A percentile compares a stretch with the other conserved stretches of the same genome.
Evolutionary conservation across 2,797 vertebrate genomes (phyloP).

Genomic region (Enteromius argenteus): DNA sequence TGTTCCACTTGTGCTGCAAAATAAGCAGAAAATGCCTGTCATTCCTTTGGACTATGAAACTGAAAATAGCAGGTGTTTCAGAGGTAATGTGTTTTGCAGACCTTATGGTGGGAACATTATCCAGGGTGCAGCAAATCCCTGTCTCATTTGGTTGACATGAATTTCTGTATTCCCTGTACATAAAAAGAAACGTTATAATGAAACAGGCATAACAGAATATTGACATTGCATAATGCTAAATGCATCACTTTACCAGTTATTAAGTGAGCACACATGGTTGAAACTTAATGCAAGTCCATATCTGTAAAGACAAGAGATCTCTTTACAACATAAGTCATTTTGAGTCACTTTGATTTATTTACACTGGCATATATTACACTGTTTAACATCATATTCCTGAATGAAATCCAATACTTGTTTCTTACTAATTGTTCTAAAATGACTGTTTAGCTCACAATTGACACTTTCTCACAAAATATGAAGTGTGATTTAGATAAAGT

Average conservation of each 20-base stretch:
- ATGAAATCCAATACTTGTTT: neutral
- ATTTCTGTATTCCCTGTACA: constrained; percentile 67
- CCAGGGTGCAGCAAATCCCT: constrained; percentile 67
- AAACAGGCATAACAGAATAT: neutral
- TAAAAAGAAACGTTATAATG: neutral
- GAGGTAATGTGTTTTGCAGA: constrained; percentile 48
- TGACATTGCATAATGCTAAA: neutral
- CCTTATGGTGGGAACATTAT: constrained; percentile 79
- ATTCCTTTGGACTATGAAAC: neutral
- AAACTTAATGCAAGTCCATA: constrained; percentile 76
- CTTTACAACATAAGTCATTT: neutral
- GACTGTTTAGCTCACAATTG: neutral
- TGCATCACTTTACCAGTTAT: constrained; percentile 76
- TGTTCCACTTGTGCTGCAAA: constrained; percentile 76
- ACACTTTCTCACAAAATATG: neutral
- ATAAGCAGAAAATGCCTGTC: constrained; percentile 41
- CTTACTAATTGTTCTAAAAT: neutral
- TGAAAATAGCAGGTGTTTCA: neutral
- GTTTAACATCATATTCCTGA: neutral
- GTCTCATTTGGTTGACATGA: constrained; percentile 70
- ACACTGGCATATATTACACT: neutral
- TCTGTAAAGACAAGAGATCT: constrained; percentile 65
- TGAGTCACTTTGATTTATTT: neutral
- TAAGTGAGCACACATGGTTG: constrained; percentile 79
- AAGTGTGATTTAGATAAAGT: neutral